A percentile compares a stretch with the other conserved stretches of the same genome.
phyloP scores from a whole-genome alignment of 1,140 invertebrate genomes.

The Nasonia giraulti region DNA sequence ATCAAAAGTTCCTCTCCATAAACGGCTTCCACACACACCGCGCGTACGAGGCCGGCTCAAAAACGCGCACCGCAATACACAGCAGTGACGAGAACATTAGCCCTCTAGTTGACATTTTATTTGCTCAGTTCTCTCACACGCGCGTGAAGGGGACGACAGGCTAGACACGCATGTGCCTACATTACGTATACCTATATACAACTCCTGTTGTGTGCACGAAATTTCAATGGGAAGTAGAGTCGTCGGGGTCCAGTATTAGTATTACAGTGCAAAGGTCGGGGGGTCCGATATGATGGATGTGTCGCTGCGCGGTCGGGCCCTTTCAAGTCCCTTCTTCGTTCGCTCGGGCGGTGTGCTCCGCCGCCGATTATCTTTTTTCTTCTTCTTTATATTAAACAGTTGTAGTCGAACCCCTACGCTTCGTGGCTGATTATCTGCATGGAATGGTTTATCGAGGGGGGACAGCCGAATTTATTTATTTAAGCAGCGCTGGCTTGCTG shows the following conservation, averaged over 20 bases:
- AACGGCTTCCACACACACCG: background rate
- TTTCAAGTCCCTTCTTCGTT: slow-evolving; percentile 28
- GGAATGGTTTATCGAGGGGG: background rate
- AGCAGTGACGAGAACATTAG: slow-evolving; percentile 45
- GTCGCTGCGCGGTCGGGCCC: slow-evolving; percentile 40
- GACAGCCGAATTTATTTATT: slow-evolving; percentile 35
- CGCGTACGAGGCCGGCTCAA: background rate
- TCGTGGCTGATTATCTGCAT: slow-evolving; percentile 42
- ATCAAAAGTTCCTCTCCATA: slow-evolving; percentile 31
- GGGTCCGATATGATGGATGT: slow-evolving; percentile 38
- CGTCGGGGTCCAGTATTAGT: slow-evolving; percentile 13
- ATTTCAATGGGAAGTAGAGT: background rate
- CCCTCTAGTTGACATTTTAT: slow-evolving; percentile 51
- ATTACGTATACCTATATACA: background rate
- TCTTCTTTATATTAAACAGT: background rate
- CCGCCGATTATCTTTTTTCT: background rate
- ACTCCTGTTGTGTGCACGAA: slow-evolving; percentile 3
- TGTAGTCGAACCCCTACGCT: background rate
- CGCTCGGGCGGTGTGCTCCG: background rate
- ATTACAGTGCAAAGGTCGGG: background rate
- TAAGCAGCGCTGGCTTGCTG: background rate
- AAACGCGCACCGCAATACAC: slow-evolving; percentile 16
- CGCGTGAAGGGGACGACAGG: slow-evolving; percentile 14
- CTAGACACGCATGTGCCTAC: too few relatives aligned
- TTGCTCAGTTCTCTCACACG: slow-evolving; percentile 42